Evolutionary conservation across 1,140 invertebrate species (phyloP).

Genomic region (Drosophila bifasciata): DNA sequence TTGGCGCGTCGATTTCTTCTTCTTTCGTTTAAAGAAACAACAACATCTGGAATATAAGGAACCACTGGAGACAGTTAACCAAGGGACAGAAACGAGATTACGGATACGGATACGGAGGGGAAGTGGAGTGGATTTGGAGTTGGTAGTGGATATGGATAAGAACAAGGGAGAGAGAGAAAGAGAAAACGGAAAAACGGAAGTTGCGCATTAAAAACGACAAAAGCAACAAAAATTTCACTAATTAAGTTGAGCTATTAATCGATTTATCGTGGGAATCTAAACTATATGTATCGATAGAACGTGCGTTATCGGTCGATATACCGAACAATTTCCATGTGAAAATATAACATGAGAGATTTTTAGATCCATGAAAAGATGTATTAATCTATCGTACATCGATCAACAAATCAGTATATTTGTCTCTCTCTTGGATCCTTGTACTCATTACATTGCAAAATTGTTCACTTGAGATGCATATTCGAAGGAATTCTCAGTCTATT

Average conservation of each 20-base stretch:
- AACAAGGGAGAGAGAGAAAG: constrained; percentile 32
- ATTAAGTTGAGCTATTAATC: constrained; percentile 57
- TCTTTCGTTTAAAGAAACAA: constrained; percentile 98
- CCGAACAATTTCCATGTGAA: too few relatives aligned
- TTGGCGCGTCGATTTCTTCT: constrained; percentile 91
- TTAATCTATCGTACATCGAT: too few relatives aligned
- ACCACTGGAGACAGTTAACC: constrained; percentile 78
- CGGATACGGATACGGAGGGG: constrained; percentile 41
- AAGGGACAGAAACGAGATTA: constrained; percentile 51
- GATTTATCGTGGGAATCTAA: constrained; percentile 69
- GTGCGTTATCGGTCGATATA: too few relatives aligned
- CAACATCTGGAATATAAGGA: constrained; percentile 91
- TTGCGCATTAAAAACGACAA: constrained; percentile 82
- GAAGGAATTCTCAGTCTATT: background rate
- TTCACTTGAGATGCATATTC: background rate
- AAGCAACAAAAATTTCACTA: constrained; percentile 67
- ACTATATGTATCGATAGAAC: constrained; percentile 6
- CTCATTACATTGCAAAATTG: too few relatives aligned
- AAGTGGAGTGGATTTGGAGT: constrained; percentile 44
- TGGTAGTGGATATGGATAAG: constrained; percentile 22
- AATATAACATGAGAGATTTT: too few relatives aligned
- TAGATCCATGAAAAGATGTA: too few relatives aligned
- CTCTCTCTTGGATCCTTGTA: too few relatives aligned
- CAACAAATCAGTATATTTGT: too few relatives aligned
- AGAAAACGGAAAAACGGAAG: constrained; percentile 52